Evolutionary conservation across 2,888 invertebrate species (phyloP), one percentile per base, ranked within the genome.

Genomic region (Nebria salina): DNA sequence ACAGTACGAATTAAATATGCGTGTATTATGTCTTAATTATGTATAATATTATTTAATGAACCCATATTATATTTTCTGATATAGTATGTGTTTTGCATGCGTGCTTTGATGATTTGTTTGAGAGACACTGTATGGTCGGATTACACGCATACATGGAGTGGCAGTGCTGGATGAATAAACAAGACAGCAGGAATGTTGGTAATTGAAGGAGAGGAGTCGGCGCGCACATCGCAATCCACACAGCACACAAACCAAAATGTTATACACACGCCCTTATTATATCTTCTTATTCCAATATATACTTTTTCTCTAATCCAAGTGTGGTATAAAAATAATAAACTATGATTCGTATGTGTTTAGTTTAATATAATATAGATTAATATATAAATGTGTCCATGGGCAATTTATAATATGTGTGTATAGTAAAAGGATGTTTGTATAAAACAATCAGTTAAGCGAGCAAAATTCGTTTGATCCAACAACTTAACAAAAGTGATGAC

Each of bases 131-230:
- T 42, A 80, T 75, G 75, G 26, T 75, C 74, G 75, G 80, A 80
- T 80, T 75, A 75, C 80, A 75, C 72, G 79, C 79, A 70, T 70
- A 70, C 70, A 54, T 13, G 54, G 25, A 20, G 43, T 25, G 64
- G 54, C 68, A 25, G 20, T 73, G 43, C 68, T 74, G 80, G 43
- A 54, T 75, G 80, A 80, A 80, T 75, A 80, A 80, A 80, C 80
- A 75, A 80, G 80, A 80, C 80, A 80, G 65, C 43, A 75, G 80
- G 75, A 80, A 75, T 80, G 80, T 54, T 75, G 65, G 75, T 80
- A 80, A 80, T 80, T 80, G 80, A 80, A 80, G 80, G 72, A 75
- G 72, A 54, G 6, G 13, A 54, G 13, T 8, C 54, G 54, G 54
- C 54, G 54, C 13, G 7, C 54, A 13, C 54, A 13, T 5, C 6